Conservation (phyloP, 2,113 vertebrate species). For the Rhombomys opimus region DNA sequence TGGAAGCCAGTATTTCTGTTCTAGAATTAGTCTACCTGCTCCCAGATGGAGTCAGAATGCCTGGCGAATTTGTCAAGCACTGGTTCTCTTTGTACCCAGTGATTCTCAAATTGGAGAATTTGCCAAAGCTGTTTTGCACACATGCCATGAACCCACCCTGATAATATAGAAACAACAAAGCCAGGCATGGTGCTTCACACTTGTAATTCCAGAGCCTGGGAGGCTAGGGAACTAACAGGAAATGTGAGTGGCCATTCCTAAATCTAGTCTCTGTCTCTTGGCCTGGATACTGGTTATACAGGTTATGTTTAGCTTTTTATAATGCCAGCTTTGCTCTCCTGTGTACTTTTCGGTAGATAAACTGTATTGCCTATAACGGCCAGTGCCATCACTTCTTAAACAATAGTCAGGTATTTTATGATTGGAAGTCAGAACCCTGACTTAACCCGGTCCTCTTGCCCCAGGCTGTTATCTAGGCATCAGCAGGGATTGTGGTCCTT, state of each 20-base stretch:
- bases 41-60: conserved; percentile 10
- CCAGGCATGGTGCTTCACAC: not conserved
- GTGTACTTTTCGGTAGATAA: conserved; percentile 28
- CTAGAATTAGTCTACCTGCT: conserved; percentile 19
- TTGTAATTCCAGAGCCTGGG: not conserved
- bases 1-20: conserved; percentile 14
- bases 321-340: not conserved
- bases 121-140: not conserved
- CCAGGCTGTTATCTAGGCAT: not conserved
- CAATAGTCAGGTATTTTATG: not conserved
- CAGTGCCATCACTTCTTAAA: conserved; percentile 20
- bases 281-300: not conserved
- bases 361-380: not conserved
- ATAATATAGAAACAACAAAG: not conserved
- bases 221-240: not conserved
- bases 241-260: not conserved
- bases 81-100: not conserved
- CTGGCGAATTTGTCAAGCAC: not conserved
- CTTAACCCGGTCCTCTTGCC: not conserved
- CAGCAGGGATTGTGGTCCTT: not conserved
- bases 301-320: conserved; percentile 1
- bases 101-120: not conserved
- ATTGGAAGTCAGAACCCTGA: not conserved
- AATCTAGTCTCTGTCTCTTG: not conserved
- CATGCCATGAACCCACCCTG: not conserved